Conservation (phyloP, 1,140 invertebrate genomes). For the Drosophila kanapiae region DNA sequence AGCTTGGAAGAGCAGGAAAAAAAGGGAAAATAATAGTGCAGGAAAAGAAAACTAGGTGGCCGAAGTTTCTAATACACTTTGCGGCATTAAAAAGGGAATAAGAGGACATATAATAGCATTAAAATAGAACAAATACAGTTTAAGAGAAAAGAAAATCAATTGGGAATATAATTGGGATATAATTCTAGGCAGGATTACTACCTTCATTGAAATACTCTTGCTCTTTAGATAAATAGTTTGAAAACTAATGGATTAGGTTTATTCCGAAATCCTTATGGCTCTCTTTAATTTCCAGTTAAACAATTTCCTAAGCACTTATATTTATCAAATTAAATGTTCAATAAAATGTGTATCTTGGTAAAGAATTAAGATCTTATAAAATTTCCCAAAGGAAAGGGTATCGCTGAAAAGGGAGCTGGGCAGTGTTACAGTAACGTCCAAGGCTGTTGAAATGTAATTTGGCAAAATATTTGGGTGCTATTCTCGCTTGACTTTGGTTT, state of each 20-base stretch:
- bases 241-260: too few species aligned
- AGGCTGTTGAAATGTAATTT: constrained; percentile 83
- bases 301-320: too few species aligned
- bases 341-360: too few species aligned
- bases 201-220: too few species aligned
- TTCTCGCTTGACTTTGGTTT: constrained; percentile 68
- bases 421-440: constrained; percentile 55
- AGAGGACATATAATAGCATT: too few species aligned
- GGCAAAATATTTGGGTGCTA: constrained; percentile 72
- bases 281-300: too few species aligned
- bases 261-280: too few species aligned
- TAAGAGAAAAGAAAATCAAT: background rate
- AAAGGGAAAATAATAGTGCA: constrained; percentile 37
- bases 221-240: too few species aligned
- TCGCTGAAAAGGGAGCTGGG: constrained; percentile 10
- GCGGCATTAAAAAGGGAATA: background rate
- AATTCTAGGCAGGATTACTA: background rate
- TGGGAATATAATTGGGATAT: background rate
- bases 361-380: too few species aligned
- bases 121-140: background rate
- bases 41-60: background rate
- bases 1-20: constrained; percentile 14
- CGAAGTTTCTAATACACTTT: constrained; percentile 10
- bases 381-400: constrained; percentile 36
- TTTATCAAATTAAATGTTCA: too few species aligned